These are phyloP conservation scores for Notothenia rossii DNA, from an alignment of 2,113 vertebrate species.

Conservation along the genomic window DNA sequence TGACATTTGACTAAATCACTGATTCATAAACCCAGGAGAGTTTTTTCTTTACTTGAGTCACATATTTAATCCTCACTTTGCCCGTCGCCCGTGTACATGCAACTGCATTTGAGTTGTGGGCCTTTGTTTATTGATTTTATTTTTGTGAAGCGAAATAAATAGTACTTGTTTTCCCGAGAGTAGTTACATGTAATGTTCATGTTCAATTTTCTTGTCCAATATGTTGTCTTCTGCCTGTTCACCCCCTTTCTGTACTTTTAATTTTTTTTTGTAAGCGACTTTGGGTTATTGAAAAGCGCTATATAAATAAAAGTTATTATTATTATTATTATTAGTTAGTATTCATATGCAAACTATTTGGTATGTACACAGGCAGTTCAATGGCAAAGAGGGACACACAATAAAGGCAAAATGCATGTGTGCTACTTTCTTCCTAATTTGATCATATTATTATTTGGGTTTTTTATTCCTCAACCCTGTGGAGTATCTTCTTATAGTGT, in stretches of 20 bases:
- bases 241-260: too few relatives aligned
- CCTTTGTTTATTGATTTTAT: slow-evolving; percentile 27
- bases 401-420: neutral
- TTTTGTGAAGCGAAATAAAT: neutral
- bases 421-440: neutral
- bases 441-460: neutral
- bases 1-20: slow-evolving; percentile 54
- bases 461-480: neutral
- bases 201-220: too few relatives aligned
- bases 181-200: too few relatives aligned
- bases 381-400: neutral
- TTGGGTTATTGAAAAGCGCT: too few relatives aligned
- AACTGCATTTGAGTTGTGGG: slow-evolving; percentile 9
- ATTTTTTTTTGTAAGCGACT: too few relatives aligned
- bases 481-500: slow-evolving; percentile 32
- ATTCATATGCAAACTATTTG: neutral
- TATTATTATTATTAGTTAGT: too few relatives aligned
- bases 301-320: too few relatives aligned
- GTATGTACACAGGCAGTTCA: neutral
- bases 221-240: too few relatives aligned
- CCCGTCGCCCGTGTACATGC: slow-evolving; percentile 23
- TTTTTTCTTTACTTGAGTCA: slow-evolving; percentile 25
- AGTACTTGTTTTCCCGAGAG: neutral
- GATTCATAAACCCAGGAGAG: slow-evolving; percentile 53
- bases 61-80: slow-evolving; percentile 32